phyloP scores from a whole-genome alignment of 2,113 vertebrate species.

The Rhinoptilus africanus region DNA sequence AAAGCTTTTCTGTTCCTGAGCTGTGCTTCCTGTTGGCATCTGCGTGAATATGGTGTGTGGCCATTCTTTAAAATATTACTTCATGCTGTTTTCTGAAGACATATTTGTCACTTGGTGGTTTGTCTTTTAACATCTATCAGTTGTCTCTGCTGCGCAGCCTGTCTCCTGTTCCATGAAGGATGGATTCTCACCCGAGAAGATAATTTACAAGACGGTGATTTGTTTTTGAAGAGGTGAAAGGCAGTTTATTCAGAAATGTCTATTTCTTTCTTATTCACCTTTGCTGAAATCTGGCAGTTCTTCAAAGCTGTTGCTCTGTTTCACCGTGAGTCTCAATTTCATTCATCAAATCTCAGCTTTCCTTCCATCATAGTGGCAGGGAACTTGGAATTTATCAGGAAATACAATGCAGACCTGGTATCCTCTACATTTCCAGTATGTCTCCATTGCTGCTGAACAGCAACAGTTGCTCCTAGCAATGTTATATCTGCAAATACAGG shows the following conservation, averaged over 20 bases:
- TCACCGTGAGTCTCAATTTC: neutral
- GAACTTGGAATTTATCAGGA: constrained; percentile 13
- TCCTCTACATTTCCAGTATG: neutral
- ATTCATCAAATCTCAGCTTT: constrained; percentile 21
- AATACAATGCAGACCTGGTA: neutral
- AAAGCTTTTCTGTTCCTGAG: constrained; percentile 43
- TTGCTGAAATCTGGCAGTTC: constrained; percentile 40
- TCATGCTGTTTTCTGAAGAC: neutral
- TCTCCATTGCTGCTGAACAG: neutral
- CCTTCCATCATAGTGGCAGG: neutral
- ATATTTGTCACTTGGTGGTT: neutral
- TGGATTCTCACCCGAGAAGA: constrained; percentile 12
- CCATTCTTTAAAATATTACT: neutral
- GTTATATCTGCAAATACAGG: neutral
- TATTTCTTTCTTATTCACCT: constrained; percentile 16
- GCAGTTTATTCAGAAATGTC: neutral
- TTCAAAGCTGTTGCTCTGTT: constrained; percentile 29
- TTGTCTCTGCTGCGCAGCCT: neutral
- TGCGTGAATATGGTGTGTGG: constrained; percentile 15
- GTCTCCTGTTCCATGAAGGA: constrained; percentile 2
- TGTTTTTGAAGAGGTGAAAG: constrained; percentile 4
- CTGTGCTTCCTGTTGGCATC: constrained; percentile 36
- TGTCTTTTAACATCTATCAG: neutral
- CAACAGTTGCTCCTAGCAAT: neutral
- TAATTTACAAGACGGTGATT: neutral